phyloP scores from a whole-genome alignment of 2,797 vertebrate genomes.

The Tenualosa ilisha region DNA sequence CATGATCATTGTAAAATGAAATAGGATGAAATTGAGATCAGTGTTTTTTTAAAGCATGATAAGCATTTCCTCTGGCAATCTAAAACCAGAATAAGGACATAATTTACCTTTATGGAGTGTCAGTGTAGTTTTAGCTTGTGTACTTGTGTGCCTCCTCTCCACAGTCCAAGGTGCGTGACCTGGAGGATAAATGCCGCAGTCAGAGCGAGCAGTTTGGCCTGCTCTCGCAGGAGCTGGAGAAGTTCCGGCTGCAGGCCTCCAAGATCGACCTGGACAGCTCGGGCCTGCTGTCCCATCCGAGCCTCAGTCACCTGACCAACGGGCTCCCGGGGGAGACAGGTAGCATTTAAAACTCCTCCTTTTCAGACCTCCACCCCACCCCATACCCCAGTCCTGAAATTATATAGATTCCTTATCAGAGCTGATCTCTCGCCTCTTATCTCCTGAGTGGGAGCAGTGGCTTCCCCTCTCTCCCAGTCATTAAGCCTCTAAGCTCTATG shows the following conservation, averaged over 20 bases:
- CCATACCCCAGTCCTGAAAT: neutral
- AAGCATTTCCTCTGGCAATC: neutral
- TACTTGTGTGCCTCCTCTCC: neutral
- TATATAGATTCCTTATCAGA: neutral
- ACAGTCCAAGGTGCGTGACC: constrained; percentile 91
- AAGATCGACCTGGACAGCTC: constrained; percentile 81
- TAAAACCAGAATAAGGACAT: too few species aligned
- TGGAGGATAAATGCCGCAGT: constrained; percentile 93
- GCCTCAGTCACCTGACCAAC: constrained; percentile 75
- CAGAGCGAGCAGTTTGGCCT: constrained; percentile 93
- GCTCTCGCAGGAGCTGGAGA: constrained; percentile 89
- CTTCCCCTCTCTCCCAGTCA: too few species aligned
- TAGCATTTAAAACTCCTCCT: constrained; percentile 54
- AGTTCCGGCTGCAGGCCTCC: constrained; percentile 89
- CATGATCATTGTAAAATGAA: neutral
- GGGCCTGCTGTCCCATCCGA: constrained; percentile 74
- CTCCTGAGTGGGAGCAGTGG: neutral
- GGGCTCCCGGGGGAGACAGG: constrained; percentile 75
- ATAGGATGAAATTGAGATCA: neutral
- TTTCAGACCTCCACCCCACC: neutral
- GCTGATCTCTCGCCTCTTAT: neutral
- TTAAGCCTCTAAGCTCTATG: neutral
- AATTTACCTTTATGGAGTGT: too few species aligned
- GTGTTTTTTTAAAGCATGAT: neutral
- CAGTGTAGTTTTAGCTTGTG: neutral